Percentiles rank a stretch among this genome's conserved stretches.
phyloP scores from a whole-genome alignment of 2,797 vertebrate species.

The Uromys caudimaculatus region DNA sequence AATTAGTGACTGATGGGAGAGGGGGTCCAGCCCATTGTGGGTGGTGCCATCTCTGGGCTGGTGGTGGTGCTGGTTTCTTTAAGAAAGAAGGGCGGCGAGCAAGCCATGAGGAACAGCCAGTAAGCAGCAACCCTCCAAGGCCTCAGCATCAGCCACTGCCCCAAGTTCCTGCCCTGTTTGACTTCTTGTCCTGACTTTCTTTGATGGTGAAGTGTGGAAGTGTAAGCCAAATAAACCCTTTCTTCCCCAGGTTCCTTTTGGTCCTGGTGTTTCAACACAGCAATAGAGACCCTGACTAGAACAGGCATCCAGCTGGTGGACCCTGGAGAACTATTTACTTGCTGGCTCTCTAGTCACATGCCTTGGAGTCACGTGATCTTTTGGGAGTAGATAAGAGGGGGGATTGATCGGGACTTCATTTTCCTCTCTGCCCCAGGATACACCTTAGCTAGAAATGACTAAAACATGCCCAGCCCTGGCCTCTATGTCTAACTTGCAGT shows the following conservation, averaged over 20 bases:
- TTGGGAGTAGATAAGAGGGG: not conserved
- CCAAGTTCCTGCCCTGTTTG: not conserved
- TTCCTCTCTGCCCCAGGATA: not conserved
- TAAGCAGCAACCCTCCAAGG: not conserved
- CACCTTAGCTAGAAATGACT: not conserved
- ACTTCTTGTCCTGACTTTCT: not conserved
- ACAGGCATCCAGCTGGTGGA: not conserved
- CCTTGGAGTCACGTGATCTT: not conserved
- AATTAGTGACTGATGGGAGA: not conserved
- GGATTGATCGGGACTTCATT: not conserved
- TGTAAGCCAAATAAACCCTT: not conserved
- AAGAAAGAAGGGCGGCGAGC: not conserved
- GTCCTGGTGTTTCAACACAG: not conserved
- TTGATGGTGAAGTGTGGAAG: not conserved
- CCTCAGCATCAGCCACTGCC: not conserved
- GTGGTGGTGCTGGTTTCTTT: not conserved
- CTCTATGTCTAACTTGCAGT: not conserved
- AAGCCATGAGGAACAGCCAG: not conserved
- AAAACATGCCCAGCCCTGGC: too few species aligned
- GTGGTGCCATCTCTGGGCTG: not conserved
- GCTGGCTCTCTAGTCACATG: not conserved
- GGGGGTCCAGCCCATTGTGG: not conserved
- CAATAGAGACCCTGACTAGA: not conserved
- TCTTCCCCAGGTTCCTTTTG: not conserved
- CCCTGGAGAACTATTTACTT: not conserved